Conservation (phyloP, 2,797 vertebrate species). For the Gymnopithys bicolor region DNA sequence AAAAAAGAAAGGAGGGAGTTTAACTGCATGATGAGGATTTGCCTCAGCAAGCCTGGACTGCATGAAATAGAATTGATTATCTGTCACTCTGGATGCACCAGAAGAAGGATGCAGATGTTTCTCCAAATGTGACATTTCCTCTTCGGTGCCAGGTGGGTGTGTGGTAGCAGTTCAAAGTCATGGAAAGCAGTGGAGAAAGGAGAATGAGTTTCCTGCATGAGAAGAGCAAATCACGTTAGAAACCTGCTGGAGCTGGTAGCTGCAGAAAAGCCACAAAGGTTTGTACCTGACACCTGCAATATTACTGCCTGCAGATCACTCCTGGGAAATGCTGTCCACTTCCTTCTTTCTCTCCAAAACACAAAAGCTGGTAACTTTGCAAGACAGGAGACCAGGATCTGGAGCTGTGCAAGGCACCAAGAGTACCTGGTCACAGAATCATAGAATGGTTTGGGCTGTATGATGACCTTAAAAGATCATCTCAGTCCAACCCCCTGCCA, state of each 20-base stretch:
- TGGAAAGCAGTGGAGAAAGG: not conserved
- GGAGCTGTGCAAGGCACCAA: not conserved
- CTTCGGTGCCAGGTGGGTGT: not conserved
- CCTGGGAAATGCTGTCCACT: not conserved
- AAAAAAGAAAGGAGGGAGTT: rapidly evolving
- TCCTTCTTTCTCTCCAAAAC: not conserved
- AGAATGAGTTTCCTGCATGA: not conserved
- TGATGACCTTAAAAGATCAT: not conserved
- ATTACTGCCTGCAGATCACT: not conserved
- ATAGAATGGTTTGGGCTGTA: not conserved
- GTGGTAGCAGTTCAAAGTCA: not conserved
- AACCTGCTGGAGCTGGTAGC: not conserved
- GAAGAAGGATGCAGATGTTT: not conserved
- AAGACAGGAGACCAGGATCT: not conserved
- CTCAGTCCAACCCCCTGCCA: not conserved
- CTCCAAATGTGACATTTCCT: not conserved
- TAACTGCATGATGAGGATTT: not conserved
- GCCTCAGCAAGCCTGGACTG: not conserved
- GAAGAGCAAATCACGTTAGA: not conserved
- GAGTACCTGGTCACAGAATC: not conserved
- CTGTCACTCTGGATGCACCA: not conserved
- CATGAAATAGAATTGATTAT: not conserved
- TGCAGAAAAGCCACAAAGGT: not conserved
- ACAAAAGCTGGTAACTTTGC: not conserved
- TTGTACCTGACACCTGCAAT: not conserved